These are phyloP conservation scores for Hemicentrotus pulcherrimus DNA, from an alignment of 35 echinoderm and acorn worm genomes.

Conservation along the genomic window DNA sequence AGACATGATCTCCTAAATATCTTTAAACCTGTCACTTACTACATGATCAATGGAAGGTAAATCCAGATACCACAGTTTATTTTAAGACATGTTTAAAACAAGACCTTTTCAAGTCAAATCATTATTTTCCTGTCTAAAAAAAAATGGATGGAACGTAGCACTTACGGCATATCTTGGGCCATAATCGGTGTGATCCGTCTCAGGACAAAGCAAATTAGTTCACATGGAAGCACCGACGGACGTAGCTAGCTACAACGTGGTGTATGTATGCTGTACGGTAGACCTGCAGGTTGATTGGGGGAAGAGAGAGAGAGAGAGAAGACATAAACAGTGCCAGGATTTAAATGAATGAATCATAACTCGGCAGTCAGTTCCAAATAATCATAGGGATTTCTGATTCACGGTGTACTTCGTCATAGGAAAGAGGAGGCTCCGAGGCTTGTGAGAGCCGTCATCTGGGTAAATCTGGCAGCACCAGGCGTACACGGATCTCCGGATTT, in stretches of 20 bases:
- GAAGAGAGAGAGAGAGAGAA: background rate
- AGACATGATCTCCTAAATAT: no score
- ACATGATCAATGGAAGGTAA: no score
- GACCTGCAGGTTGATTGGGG: background rate
- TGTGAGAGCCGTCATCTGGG: background rate
- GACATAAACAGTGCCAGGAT: conserved; percentile 12
- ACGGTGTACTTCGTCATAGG: background rate
- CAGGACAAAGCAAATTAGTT: background rate
- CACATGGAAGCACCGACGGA: background rate
- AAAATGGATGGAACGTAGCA: background rate
- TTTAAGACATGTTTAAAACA: no score
- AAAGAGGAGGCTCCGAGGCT: background rate
- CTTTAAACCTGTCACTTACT: no score
- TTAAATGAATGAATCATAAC: background rate
- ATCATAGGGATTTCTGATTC: background rate
- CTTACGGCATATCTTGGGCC: background rate
- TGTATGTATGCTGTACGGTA: background rate
- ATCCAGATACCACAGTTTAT: no score
- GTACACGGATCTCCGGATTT: background rate
- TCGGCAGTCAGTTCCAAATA: background rate
- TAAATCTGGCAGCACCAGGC: background rate
- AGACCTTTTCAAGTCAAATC: no score
- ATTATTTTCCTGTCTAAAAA: no score
- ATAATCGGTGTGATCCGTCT: background rate
- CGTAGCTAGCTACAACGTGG: background rate